Conservation (phyloP, 2,113 vertebrate species). For the Dromiciops gliroides region DNA sequence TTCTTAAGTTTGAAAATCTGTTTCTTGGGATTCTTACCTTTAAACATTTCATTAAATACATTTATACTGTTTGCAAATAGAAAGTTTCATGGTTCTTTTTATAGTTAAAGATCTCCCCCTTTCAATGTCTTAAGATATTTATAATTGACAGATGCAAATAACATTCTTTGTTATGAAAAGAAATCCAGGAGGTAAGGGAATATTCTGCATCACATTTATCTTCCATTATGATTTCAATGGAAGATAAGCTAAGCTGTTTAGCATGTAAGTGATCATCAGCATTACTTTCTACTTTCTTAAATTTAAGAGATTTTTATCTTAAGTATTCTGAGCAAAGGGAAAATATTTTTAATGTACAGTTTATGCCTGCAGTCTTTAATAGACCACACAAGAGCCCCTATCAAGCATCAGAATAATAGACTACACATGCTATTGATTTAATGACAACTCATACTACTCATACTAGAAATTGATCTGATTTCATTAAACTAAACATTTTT, state of each 20-base stretch:
- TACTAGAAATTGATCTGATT: conserved; percentile 37
- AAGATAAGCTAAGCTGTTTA: neutral
- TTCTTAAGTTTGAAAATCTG: neutral
- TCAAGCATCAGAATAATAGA: conserved; percentile 23
- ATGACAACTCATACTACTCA: conserved; percentile 7
- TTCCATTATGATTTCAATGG: conserved; percentile 28
- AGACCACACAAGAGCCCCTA: conserved; percentile 31
- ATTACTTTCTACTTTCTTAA: conserved; percentile 34
- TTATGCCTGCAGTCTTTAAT: conserved; percentile 49
- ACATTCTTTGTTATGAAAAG: conserved; percentile 31
- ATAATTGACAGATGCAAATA: conserved; percentile 30
- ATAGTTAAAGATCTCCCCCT: neutral
- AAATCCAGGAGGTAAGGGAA: conserved; percentile 26
- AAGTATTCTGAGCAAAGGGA: conserved; percentile 31
- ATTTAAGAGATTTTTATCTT: conserved; percentile 45
- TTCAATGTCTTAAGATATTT: conserved; percentile 2
- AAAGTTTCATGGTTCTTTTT: conserved; percentile 7
- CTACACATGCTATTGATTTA: conserved; percentile 24
- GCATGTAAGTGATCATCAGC: conserved; percentile 32
- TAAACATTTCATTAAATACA: neutral
- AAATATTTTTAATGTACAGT: conserved; percentile 15
- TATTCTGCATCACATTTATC: conserved; percentile 16
- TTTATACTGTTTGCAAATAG: neutral
- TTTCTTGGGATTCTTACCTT: neutral
- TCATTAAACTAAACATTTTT: conserved; percentile 15